Evolutionary conservation across 2,797 vertebrate species (phyloP), one percentile per base, ranked within the genome.

Genomic region (Anomalospiza imberbis): DNA sequence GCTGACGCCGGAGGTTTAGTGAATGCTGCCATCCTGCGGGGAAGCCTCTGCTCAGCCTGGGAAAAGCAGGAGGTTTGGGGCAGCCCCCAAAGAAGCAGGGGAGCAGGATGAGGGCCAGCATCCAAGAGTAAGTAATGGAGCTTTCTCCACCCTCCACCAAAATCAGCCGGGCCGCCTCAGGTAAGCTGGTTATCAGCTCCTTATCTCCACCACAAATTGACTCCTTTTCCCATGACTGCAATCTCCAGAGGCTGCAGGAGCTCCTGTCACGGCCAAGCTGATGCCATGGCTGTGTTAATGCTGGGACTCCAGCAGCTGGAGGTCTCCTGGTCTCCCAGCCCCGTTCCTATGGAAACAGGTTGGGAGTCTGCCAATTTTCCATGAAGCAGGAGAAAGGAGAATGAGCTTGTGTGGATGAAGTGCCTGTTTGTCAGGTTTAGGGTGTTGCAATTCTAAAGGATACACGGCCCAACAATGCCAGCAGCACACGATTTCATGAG

Each of bases 11-110:
- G 53, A 78, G 79, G 8, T 85, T 66, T n/a, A 77, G 93, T 14
- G 10, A 62, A 96, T 95, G 82, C 97, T 97, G 97, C 98, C 97
- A 96, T 86, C 97, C 71, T 72, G 94, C 12, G 97, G 97, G 80
- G 62, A 91, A 87, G 78, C 53, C 62, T 72, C 57, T 14, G 66
- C 78, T 66, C 51, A 26, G 55, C 55, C 85, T 55, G 2, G 5
- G 45, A 24, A 47, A 78, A 57, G 29, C 15, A 4, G 53, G 3
- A 62, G 60, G 28, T 28, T 47, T 40, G 40, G 71, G 45, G 71
- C 38, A 85, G 40, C 40, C 48, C 61, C 44, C 20, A 9, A 18
- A 17, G 12, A 18, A 66, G 21, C 29, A 58, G 58, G 40, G 4
- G 12, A 48, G 6, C 42, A 63, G 58, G 28, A 72, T 18, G 58